Conservation (phyloP, 2,888 invertebrate species). For the Protophormia terraenovae region DNA sequence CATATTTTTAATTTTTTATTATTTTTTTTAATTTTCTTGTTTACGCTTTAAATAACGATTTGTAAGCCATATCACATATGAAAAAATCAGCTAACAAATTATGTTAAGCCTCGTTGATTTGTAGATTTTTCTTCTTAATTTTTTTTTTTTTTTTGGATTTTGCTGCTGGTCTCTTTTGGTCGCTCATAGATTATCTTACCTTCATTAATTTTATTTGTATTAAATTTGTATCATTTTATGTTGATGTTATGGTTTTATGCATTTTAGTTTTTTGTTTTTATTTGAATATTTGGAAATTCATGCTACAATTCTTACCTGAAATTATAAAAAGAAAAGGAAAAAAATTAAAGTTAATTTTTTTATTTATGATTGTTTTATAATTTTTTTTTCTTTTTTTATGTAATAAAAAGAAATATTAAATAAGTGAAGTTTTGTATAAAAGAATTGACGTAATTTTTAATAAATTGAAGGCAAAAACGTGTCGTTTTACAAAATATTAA, state of each 20-base stretch:
- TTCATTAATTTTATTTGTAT: conserved; percentile 10
- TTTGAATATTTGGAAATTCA: background rate
- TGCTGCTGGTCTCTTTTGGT: background rate
- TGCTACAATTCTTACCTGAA: conserved; percentile 62
- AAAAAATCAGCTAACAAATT: background rate
- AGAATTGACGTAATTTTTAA: background rate
- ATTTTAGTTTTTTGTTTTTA: background rate
- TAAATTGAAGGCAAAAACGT: background rate
- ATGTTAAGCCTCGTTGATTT: conserved; percentile 59
- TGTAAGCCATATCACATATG: background rate
- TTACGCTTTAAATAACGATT: conserved; percentile 37
- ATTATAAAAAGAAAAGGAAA: conserved; percentile 22
- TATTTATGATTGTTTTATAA: conserved; percentile 7
- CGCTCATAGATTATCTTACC: conserved; percentile 47
- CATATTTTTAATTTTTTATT: no score
- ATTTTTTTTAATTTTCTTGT: conserved; percentile 33
- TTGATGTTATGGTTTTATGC: conserved; percentile 39
- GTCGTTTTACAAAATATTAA: background rate
- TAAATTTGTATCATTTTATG: conserved; percentile 10
- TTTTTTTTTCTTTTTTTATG: background rate
- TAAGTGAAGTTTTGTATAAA: background rate
- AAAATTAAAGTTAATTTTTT: conserved; percentile 16
- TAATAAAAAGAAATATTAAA: background rate
- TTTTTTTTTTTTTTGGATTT: background rate
- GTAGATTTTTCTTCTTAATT: background rate